These are phyloP conservation scores for Phanerotoma sp. DNA, from an alignment of 2,888 invertebrate species.

Conservation along the genomic window DNA sequence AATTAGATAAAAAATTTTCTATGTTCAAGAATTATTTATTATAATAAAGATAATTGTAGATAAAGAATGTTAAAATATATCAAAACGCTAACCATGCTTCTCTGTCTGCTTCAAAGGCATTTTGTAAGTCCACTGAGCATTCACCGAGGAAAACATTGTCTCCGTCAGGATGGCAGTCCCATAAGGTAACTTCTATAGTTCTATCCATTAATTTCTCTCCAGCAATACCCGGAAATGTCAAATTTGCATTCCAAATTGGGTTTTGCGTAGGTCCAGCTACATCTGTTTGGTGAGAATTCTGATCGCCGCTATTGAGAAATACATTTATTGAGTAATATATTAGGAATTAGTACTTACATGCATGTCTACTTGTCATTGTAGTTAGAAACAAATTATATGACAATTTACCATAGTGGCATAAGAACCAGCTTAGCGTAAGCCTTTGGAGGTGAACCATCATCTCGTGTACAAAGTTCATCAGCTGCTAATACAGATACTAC, in stretches of 20 bases:
- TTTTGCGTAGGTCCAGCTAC: conserved; percentile 84
- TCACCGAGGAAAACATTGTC: conserved; percentile 82
- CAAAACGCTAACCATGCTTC: conserved; percentile 69
- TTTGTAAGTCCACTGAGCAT: conserved; percentile 77
- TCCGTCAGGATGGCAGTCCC: conserved; percentile 83
- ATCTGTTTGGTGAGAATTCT: conserved; percentile 77
- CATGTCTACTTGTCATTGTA: not conserved
- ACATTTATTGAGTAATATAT: conserved; percentile 3
- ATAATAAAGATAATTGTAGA: not conserved
- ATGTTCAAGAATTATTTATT: no score
- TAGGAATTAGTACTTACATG: not conserved
- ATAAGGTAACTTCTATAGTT: conserved; percentile 81
- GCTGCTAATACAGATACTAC: conserved; percentile 84
- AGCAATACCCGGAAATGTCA: conserved; percentile 78
- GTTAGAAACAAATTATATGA: not conserved
- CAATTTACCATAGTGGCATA: conserved; percentile 73
- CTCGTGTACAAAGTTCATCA: conserved; percentile 78
- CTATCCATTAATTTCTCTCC: conserved; percentile 79
- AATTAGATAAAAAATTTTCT: not conserved
- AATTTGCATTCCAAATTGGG: conserved; percentile 91
- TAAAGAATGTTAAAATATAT: conserved; percentile 10
- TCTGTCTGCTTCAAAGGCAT: conserved; percentile 84
- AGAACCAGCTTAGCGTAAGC: conserved; percentile 82
- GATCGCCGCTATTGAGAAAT: conserved; percentile 65
- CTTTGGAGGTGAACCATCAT: conserved; percentile 79